Conservation (phyloP, 92 coral and sea anemone genomes). For the Porites divaricata region DNA sequence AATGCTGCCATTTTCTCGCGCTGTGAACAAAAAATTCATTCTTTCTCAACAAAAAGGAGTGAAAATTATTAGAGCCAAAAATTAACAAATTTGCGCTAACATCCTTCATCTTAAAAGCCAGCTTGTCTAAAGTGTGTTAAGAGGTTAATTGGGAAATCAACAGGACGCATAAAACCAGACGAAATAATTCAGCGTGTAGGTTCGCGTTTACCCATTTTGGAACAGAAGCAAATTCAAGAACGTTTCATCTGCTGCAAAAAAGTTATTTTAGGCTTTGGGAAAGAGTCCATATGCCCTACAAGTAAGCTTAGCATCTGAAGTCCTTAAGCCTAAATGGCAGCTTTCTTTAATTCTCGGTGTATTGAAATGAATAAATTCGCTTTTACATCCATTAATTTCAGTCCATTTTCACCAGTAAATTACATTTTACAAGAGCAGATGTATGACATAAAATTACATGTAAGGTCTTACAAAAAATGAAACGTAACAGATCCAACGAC, state of each 20-base stretch:
- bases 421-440: constrained; percentile 36
- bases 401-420: constrained; percentile 29
- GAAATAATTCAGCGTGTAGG: not conserved
- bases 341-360: constrained; percentile 27
- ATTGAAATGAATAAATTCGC: constrained; percentile 35
- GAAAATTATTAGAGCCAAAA: not conserved
- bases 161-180: constrained; percentile 28
- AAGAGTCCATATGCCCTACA: constrained; percentile 11
- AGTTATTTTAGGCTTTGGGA: constrained; percentile 27
- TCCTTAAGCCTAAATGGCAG: constrained; percentile 25
- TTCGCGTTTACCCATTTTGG: not conserved
- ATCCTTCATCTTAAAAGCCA: constrained; percentile 9
- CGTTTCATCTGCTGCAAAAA: not conserved
- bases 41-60: not conserved
- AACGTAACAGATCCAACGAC: no score
- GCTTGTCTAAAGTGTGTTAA: constrained; percentile 32
- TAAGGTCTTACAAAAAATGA: not conserved
- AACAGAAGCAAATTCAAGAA: not conserved
- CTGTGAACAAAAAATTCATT: not conserved
- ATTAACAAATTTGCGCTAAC: constrained; percentile 17
- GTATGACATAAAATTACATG: not conserved
- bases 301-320: constrained; percentile 3
- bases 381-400: constrained; percentile 25
- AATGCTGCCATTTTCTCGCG: not conserved
- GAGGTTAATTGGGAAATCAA: constrained; percentile 41